A percentile compares a stretch with the other conserved stretches of the same genome.
Conservation (phyloP, 2,797 vertebrate genomes). For the Lutra lutra region DNA sequence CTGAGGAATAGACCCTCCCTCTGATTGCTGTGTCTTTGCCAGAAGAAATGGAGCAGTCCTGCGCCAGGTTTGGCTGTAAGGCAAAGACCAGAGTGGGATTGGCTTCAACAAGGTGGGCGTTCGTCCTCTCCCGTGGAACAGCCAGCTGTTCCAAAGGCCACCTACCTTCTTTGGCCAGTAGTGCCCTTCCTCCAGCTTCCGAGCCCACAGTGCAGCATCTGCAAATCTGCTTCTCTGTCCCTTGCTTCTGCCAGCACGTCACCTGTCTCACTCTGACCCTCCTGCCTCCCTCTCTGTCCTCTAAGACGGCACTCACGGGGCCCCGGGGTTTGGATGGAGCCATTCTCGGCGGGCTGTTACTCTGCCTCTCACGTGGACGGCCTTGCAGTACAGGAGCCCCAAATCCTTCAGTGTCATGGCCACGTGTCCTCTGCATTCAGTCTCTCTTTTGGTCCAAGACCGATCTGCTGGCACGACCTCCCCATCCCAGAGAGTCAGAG, state of each 20-base stretch:
- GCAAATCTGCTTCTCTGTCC: not conserved
- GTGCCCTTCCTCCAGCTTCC: not conserved
- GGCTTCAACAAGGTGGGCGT: not conserved
- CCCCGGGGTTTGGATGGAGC: not conserved
- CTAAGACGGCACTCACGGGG: not conserved
- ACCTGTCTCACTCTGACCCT: not conserved
- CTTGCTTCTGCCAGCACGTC: rapidly evolving
- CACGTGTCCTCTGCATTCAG: rapidly evolving
- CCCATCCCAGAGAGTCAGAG: not conserved
- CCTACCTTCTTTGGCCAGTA: rapidly evolving
- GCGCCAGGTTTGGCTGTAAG: not conserved
- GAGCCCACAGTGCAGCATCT: not conserved
- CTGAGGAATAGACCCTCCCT: not conserved
- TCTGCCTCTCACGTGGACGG: not conserved
- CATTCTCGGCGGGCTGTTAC: not conserved
- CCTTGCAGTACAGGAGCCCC: not conserved
- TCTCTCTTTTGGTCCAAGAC: not conserved
- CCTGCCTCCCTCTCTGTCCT: not conserved
- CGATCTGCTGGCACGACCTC: rapidly evolving
- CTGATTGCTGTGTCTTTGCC: not conserved
- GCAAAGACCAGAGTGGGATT: not conserved
- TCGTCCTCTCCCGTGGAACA: not conserved
- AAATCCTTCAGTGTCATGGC: not conserved
- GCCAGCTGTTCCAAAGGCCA: not conserved
- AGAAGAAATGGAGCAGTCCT: not conserved